Conservation (phyloP, 2,888 invertebrate species). For the Clunio marinus region DNA sequence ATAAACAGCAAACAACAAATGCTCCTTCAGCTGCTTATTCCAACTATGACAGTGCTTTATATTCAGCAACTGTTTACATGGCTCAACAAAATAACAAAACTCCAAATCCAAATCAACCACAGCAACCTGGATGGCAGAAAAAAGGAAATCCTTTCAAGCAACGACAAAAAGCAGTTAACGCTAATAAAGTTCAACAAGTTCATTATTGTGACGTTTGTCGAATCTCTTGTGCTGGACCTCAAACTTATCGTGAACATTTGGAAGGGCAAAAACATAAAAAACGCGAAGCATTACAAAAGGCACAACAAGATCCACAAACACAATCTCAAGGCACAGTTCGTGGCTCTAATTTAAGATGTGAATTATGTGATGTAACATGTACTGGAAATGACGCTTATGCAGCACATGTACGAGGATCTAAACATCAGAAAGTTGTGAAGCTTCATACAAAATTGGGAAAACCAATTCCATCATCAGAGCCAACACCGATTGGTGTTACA, state of each 20-base stretch:
- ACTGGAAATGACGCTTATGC: slow-evolving; percentile 98
- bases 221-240: slow-evolving; percentile 93
- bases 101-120: slow-evolving; percentile 52
- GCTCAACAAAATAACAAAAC: slow-evolving; percentile 65
- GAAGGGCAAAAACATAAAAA: slow-evolving; percentile 99
- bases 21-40: slow-evolving; percentile 69
- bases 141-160: slow-evolving; percentile 50
- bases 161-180: slow-evolving; percentile 63
- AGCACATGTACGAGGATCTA: slow-evolving; percentile 94
- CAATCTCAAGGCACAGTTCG: slow-evolving; percentile 61
- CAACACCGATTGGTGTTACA: slow-evolving; percentile 66
- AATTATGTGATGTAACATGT: slow-evolving; percentile 97
- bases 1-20: slow-evolving; percentile 48
- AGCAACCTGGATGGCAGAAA: slow-evolving; percentile 47
- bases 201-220: slow-evolving; percentile 99
- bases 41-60: slow-evolving; percentile 91
- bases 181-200: slow-evolving; percentile 86
- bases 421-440: slow-evolving; percentile 96
- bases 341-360: slow-evolving; percentile 71
- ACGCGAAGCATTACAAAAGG: slow-evolving; percentile 66
- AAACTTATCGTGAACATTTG: slow-evolving; percentile 92
- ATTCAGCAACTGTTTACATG: slow-evolving; percentile 92
- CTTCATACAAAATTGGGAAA: slow-evolving; percentile 96
- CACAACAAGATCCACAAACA: slow-evolving; percentile 44
- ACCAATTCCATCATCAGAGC: slow-evolving; percentile 93